Evolutionary conservation across 2,797 vertebrate genomes (phyloP).

Genomic region (Notolepis coatsorum): DNA sequence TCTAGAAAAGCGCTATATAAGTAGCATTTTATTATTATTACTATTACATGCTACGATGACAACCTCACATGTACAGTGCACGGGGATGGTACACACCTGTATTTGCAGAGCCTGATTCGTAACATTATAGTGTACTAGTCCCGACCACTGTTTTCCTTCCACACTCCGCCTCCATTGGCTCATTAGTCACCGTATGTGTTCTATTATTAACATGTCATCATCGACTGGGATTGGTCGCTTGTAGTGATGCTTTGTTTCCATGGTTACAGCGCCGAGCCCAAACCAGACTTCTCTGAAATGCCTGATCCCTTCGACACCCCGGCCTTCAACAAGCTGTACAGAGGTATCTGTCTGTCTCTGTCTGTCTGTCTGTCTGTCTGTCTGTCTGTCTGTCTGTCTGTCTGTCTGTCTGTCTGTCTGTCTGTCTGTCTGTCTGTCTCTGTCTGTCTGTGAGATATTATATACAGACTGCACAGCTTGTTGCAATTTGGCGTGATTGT

Average conservation of each 20-base stretch:
- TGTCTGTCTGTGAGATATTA: constrained; percentile 1
- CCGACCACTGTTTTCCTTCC: constrained; percentile 25
- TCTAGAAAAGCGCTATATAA: too few species aligned
- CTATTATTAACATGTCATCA: constrained; percentile 1
- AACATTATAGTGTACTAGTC: too few species aligned
- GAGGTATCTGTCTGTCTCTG: constrained; percentile 78
- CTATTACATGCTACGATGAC: too few species aligned
- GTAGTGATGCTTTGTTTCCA: neutral
- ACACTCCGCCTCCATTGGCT: constrained; percentile 20
- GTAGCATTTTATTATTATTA: too few species aligned
- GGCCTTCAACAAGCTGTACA: constrained; percentile 93
- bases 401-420: neutral
- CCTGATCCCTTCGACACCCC: constrained; percentile 92
- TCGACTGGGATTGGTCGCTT: too few species aligned
- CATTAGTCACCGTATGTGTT: constrained; percentile 22
- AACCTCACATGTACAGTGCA: too few species aligned
- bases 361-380: neutral
- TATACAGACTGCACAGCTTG: too few species aligned
- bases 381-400: neutral
- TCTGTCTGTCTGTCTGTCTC: neutral
- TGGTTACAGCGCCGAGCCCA: constrained; percentile 81
- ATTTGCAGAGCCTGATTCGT: too few species aligned
- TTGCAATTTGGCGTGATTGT: too few species aligned
- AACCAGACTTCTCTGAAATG: constrained; percentile 89
- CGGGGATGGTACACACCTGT: too few species aligned